Conservation (phyloP, 92 coral and sea anemone genomes). For the Desmophyllum pertusum region DNA sequence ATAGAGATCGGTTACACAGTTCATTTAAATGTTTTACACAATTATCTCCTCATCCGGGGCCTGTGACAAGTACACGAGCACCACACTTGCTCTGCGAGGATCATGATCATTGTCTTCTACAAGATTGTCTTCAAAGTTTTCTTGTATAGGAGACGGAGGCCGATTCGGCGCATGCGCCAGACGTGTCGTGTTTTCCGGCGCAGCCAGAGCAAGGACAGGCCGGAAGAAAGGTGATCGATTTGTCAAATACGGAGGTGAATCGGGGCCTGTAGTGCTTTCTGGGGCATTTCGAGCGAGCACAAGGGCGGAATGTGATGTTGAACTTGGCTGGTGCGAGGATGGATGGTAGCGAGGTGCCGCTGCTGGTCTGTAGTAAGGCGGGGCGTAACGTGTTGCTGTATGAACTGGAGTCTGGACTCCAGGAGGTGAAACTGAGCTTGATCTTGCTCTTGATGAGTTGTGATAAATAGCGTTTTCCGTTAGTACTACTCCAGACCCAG, state of each 20-base stretch:
- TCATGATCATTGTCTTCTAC: conserved; percentile 5
- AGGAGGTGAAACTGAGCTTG: not conserved
- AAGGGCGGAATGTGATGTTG: conserved; percentile 6
- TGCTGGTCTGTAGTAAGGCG: conserved; percentile 10
- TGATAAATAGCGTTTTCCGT: not conserved
- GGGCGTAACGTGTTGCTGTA: conserved; percentile 8
- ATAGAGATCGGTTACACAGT: not conserved
- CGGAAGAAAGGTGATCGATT: conserved; percentile 13
- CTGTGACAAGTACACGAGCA: conserved; percentile 38
- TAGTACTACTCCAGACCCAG: not conserved
- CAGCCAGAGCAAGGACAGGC: conserved; percentile 18
- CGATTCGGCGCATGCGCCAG: not conserved
- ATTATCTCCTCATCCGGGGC: conserved; percentile 34
- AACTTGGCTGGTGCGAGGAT: not conserved
- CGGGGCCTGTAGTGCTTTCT: not conserved
- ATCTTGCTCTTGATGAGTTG: not conserved
- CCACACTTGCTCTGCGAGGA: conserved; percentile 21
- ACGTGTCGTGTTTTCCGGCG: conserved; percentile 21
- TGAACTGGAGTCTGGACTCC: not conserved
- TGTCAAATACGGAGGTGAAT: conserved; percentile 4
- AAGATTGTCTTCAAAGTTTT: conserved; percentile 15
- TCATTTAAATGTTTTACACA: conserved; percentile 10
- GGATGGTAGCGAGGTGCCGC: conserved; percentile 3
- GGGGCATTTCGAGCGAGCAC: not conserved
- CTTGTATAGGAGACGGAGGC: conserved; percentile 24